Evolutionary conservation across 2,888 invertebrate species (phyloP).

Genomic region (Hydriomena furcata): DNA sequence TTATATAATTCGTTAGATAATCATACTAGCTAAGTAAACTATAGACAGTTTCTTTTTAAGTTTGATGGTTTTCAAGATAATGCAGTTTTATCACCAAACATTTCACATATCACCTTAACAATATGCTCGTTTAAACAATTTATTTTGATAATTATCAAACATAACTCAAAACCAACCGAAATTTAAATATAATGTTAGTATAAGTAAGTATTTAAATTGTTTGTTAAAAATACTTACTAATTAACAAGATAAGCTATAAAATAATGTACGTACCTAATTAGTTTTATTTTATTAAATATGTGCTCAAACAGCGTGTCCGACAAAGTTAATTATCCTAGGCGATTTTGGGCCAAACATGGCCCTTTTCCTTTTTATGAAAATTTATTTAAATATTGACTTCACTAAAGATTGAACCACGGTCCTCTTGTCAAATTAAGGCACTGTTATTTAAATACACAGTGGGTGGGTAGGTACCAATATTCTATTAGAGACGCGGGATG

Average conservation of each 20-base stretch:
- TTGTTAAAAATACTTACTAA: slow-evolving; percentile 51
- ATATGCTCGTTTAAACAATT: neutral
- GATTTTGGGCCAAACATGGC: slow-evolving; percentile 23
- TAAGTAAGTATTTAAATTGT: slow-evolving; percentile 47
- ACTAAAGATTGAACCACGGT: neutral
- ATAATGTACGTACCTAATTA: slow-evolving; percentile 55
- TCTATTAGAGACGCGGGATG: slow-evolving; percentile 17
- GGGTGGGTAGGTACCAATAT: slow-evolving; percentile 34
- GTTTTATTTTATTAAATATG: slow-evolving; percentile 47
- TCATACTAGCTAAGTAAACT: no score
- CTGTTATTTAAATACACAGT: slow-evolving; percentile 34
- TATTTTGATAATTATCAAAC: slow-evolving; percentile 18
- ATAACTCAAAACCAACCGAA: slow-evolving; percentile 32
- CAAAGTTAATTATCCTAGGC: slow-evolving; percentile 51
- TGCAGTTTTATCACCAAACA: no score
- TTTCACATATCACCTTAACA: no score
- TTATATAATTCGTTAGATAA: no score
- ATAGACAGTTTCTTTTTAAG: no score
- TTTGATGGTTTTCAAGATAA: no score
- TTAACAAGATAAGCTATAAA: slow-evolving; percentile 56
- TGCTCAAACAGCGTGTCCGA: slow-evolving; percentile 47
- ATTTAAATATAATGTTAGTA: slow-evolving; percentile 44
- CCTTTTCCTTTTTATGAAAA: slow-evolving; percentile 8
- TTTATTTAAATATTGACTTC: slow-evolving; percentile 1
- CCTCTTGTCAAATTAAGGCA: slow-evolving; percentile 15